These are phyloP conservation scores for Staurois parvus DNA, from an alignment of 2,797 vertebrate species.

Conservation along the genomic window DNA sequence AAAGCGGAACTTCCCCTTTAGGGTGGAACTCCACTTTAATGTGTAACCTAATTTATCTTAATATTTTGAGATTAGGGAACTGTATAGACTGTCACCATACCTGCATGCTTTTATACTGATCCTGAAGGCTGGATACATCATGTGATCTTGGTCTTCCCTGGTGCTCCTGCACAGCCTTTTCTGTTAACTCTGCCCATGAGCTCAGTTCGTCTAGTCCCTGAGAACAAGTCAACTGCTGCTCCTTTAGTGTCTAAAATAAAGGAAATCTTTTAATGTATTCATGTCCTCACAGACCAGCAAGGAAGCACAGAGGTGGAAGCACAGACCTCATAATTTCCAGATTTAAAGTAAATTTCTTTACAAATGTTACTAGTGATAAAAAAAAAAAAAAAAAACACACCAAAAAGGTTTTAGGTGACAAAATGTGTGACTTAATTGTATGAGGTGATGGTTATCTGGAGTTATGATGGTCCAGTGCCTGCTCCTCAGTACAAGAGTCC, in stretches of 20 bases:
- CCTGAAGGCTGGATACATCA: slow-evolving; percentile 82
- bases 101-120: slow-evolving; percentile 86
- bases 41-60: neutral
- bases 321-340: slow-evolving; percentile 64
- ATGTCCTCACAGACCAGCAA: slow-evolving; percentile 12
- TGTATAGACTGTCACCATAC: slow-evolving; percentile 68
- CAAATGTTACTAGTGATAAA: neutral
- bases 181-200: slow-evolving; percentile 86
- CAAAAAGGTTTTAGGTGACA: neutral
- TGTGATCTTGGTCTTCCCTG: slow-evolving; percentile 71
- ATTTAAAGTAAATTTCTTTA: slow-evolving; percentile 62
- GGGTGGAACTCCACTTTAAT: no score
- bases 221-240: slow-evolving; percentile 88
- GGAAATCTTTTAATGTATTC: slow-evolving; percentile 24
- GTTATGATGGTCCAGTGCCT: slow-evolving; percentile 64
- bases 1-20: no score
- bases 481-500: slow-evolving; percentile 64
- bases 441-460: slow-evolving; percentile 20
- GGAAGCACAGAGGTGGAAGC: slow-evolving; percentile 53
- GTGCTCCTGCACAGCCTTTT: slow-evolving; percentile 79
- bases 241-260: slow-evolving; percentile 84
- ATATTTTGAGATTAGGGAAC: no score
- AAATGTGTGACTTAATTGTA: neutral
- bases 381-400: neutral
- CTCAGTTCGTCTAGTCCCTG: slow-evolving; percentile 87